Evolutionary conservation across 2,888 invertebrate species (phyloP).

Genomic region (Microctonus hyperodae): DNA sequence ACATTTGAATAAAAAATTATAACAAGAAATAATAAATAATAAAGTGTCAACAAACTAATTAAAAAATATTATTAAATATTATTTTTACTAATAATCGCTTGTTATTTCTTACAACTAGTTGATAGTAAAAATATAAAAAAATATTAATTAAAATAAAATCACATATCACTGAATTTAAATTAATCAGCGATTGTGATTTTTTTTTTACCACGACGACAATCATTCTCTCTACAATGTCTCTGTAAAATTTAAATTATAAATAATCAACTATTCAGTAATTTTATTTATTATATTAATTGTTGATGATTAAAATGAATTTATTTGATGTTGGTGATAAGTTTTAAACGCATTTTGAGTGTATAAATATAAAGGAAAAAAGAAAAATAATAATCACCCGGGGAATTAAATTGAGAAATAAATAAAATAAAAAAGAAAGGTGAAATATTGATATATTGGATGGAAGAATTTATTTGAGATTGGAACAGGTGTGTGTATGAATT

Average conservation of each 20-base stretch:
- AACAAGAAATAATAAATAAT: too few species aligned
- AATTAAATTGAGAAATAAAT: background rate
- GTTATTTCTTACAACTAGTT: too few species aligned
- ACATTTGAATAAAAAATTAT: too few species aligned
- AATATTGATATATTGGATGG: background rate
- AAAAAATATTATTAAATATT: too few species aligned
- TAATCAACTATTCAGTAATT: background rate
- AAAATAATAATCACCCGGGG: background rate
- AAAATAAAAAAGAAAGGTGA: background rate
- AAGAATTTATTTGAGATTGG: background rate
- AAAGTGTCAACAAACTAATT: too few species aligned
- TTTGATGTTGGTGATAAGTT: too few species aligned
- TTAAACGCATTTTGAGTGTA: too few species aligned
- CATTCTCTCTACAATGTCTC: background rate
- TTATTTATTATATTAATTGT: background rate
- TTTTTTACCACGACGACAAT: background rate
- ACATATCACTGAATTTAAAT: background rate
- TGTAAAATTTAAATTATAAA: background rate
- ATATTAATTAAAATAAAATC: too few species aligned
- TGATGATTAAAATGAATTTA: background rate
- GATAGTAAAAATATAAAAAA: background rate
- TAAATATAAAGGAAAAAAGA: too few species aligned
- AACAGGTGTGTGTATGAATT: constrained; percentile 6
- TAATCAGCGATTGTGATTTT: background rate
- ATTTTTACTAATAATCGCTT: too few species aligned